Evolutionary conservation across 2,113 vertebrate genomes (phyloP), one percentile per base, ranked within the genome.

Genomic region (Oreotragus oreotragus): DNA sequence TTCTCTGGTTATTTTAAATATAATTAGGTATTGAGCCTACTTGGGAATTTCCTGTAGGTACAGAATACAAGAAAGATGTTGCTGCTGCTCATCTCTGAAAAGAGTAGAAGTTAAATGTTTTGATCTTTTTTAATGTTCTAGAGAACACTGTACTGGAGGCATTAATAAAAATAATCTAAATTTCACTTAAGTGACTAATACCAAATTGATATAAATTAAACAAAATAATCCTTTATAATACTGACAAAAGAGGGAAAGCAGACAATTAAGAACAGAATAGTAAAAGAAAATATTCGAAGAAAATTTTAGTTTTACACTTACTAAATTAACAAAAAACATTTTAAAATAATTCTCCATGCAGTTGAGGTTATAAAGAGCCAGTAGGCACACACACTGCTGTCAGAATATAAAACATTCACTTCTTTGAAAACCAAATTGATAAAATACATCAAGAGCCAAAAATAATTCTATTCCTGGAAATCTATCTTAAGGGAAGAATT

Each of bases 271-370:
- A 84, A 92, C 39, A 92, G 62, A 90, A 64, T 47, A 84, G 25
- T 4, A 15, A 81, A n/a, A 60, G 60, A 51, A 97, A 64, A 66
- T 77, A 81, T 70, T 70, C 43, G 43, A 88, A 84, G 83, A 36
- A 80, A 95, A 1, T 9, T 84, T 88, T 19, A 58, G 47, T 79
- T 95, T 93, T 66, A 84, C 7, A 80, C n/a, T 28, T 43, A 88
- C 8, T 84, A 88, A 80, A 88, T 73, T 93, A 88, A 79, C 23
- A 91, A 93, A 95, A 90, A 84, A 47, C 15, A 93, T 47, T 70
- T 83, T 25, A 51, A 70, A 81, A 88, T 51, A 70, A 62, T 11
- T 77, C 27, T 28, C 49, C 27, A 19, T 49, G 49, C 43, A 55
- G 9, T 14, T 66, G 45, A 93, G 49, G 39, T 43, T 88, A 43